phyloP scores from a whole-genome alignment of 2,113 vertebrate genomes.

The Gadus chalcogrammus region DNA sequence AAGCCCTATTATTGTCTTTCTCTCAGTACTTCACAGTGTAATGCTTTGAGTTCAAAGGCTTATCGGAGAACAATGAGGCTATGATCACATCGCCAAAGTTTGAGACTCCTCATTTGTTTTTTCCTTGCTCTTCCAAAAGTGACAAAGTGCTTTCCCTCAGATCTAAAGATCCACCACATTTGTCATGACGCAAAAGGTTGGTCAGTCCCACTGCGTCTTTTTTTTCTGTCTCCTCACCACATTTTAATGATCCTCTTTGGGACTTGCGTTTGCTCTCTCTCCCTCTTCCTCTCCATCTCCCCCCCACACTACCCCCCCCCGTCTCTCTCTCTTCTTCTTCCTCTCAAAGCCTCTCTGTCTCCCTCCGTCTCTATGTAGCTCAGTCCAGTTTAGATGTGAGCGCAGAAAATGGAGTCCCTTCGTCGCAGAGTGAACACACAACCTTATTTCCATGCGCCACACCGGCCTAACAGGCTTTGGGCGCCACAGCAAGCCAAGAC shows the following conservation, averaged over 20 bases:
- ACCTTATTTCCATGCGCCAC: slow-evolving; percentile 64
- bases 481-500: slow-evolving; percentile 14
- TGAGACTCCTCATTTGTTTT: too few species aligned
- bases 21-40: too few species aligned
- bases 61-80: too few species aligned
- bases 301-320: background rate
- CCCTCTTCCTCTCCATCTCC: background rate
- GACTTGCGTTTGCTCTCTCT: slow-evolving; percentile 30
- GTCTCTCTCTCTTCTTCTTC: background rate
- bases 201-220: slow-evolving; percentile 16
- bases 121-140: slow-evolving; percentile 3
- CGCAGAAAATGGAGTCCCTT: slow-evolving; percentile 45
- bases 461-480: slow-evolving; percentile 51
- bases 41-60: too few species aligned
- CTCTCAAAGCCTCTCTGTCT: background rate
- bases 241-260: slow-evolving; percentile 61
- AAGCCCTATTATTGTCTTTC: too few species aligned
- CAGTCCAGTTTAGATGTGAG: slow-evolving; percentile 30
- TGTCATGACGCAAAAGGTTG: slow-evolving; percentile 49
- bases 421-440: slow-evolving; percentile 49
- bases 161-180: slow-evolving; percentile 52
- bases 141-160: slow-evolving; percentile 26
- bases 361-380: slow-evolving; percentile 3
- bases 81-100: too few species aligned
- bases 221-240: slow-evolving; percentile 44